Base-by-base conservation (phyloP, 2,113 vertebrate species). In the Dasyornis broadbenti region DNA sequence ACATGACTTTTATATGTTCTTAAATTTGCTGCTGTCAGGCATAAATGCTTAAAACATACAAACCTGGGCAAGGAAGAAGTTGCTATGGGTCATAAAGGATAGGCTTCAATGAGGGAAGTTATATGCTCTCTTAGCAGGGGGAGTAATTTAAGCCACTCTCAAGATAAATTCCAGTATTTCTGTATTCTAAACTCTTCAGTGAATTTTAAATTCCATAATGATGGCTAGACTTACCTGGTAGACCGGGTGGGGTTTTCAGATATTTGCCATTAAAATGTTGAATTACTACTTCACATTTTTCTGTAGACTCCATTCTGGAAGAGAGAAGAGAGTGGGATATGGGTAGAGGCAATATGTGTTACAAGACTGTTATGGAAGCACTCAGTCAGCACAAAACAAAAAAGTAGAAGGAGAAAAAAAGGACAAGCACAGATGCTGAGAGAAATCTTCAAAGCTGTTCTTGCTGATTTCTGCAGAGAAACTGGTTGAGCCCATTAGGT, bases 241-340 rank as follows among this genome's bases (percentile, higher is more conserved):
- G 98, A 91, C 98, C 98, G 15, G 98, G 98, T 63, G 98, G 98
- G 64, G 98, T 98, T 98, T 98, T 98, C 97, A 98, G 98, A 50
- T 98, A 98, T 97, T 98, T 98, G 78, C 98, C 98, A 96, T 98
- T 98, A 97, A 98, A 98, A 98, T 98, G 98, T 13, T 98, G 98
- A 97, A 98, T 98, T 95, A 98, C 98, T 96, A 98, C 98, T 98
- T 99, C 99, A 98, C 98, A 98, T 97, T 98, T 98, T 97, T 98
- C 98, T 93, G 98, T 98, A 90, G 98, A 98, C 81, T 98, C 98
- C 98, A 98, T 98, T 97, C 98, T 98, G 90, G 73, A 93, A 96
- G 94, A 94, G 69, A 91, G 95, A 94, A 95, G 64, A 91, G 21
- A 59, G 50, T 84, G 84, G 95, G 21, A 68, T 45, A 52, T 45